Base-by-base conservation (phyloP, 30 jellyfish, hydroid and myxozoan species). In the Clytia hemisphaerica region DNA sequence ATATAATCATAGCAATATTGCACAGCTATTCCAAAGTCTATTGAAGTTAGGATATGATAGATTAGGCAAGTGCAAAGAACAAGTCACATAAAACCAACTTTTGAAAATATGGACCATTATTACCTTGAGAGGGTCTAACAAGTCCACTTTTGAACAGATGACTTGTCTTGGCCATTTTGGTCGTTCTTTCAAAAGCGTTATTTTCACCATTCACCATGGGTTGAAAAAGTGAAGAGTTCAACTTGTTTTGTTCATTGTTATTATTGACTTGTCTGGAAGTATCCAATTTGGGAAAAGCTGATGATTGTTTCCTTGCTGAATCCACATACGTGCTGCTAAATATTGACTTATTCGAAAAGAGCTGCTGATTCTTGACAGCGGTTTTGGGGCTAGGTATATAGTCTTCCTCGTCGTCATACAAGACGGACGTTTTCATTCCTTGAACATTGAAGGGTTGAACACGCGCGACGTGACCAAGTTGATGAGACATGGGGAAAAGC, bases 351-450 rank as follows among this genome's bases (percentile, higher is more conserved):
- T 68, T 83, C 6, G 89, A 75, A 10, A 83, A 67, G 37, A 82
- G 63, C 7, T 55, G 58, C 36, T 75, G 68, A 34, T 67, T 84
- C 30, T 30, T 57, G 15, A 57, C 19, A 9, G 16, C 16, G 27
- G 70, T 57, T 58, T 78, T 83, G 33, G 94, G 94, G 45, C 87
- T 83, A 69, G 61, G 22, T 34, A 73, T 44, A 14, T 79, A 78
- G 25, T 61, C 88, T 15, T 67, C 88, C 5, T 72, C 82, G 40
- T 62, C 93, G 25, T 75, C 87, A 44, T 67, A 87, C 51, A 88
- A 75, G 15, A 88, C 34, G 3, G 84, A 78, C 9, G 97, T 92
- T 46, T 88, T 88, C 97, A 88, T 88, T 31, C 93, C 97, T 42
- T 88, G 97, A 33, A 88, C 50, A 31, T 87, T 72, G 47, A 57